A percentile compares a stretch with the other conserved stretches of the same genome.
Evolutionary conservation across 2,113 vertebrate genomes (phyloP).

Genomic region (Dascyllus trimaculatus): DNA sequence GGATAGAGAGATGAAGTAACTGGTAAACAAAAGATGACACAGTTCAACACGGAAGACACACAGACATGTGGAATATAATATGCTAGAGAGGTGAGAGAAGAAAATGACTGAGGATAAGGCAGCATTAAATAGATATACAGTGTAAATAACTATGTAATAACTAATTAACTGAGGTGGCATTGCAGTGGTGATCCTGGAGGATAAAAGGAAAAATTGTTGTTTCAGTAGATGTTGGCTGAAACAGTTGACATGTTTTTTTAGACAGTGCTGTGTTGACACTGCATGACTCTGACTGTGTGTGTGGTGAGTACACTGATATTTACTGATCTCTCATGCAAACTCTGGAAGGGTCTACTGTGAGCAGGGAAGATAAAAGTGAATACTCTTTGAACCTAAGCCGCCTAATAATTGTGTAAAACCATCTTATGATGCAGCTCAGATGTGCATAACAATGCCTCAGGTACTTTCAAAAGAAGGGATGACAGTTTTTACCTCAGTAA

Average conservation of each 20-base stretch:
- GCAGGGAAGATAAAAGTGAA: background rate
- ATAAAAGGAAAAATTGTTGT: background rate
- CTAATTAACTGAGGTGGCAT: background rate
- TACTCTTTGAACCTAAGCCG: background rate
- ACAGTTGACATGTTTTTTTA: constrained; percentile 1
- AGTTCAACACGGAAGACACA: background rate
- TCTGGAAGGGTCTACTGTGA: constrained; percentile 4
- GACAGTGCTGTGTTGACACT: background rate
- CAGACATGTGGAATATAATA: constrained; percentile 10
- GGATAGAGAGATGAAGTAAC: constrained; percentile 3
- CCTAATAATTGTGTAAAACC: background rate
- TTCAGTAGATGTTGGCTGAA: background rate
- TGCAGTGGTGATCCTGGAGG: background rate
- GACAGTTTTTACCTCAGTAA: background rate
- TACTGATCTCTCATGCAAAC: background rate
- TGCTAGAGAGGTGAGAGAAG: background rate
- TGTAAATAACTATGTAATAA: constrained; percentile 2
- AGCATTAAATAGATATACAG: constrained; percentile 1
- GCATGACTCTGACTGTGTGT: background rate
- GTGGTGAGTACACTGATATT: background rate
- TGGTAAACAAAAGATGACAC: constrained; percentile 30
- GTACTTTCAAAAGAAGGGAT: background rate
- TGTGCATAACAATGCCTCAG: background rate
- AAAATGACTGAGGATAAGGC: background rate
- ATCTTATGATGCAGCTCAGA: background rate